These are phyloP conservation scores for Phyllotreta striolata DNA, from an alignment of 2,888 invertebrate species.

Conservation along the genomic window DNA sequence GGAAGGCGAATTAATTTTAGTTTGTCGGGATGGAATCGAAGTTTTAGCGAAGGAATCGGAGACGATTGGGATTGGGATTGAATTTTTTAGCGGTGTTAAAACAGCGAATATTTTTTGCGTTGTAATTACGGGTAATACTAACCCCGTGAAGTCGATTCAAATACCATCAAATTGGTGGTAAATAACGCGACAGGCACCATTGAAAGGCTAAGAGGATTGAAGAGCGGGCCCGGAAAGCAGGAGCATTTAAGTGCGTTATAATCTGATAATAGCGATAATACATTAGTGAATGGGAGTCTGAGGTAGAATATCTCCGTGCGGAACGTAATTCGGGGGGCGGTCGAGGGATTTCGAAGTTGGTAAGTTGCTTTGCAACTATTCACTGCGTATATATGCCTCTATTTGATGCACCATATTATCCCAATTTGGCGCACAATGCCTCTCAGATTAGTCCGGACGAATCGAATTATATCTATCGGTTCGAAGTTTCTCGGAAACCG, in stretches of 20 bases:
- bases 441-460: constrained; percentile 36
- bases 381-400: constrained; percentile 36
- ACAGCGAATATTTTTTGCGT: too few species aligned
- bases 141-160: constrained; percentile 17
- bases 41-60: too few species aligned
- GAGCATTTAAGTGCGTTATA: constrained; percentile 60
- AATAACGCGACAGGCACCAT: constrained; percentile 34
- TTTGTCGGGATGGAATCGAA: too few species aligned
- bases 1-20: too few species aligned
- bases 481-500: constrained; percentile 18
- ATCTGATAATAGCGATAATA: constrained; percentile 57
- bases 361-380: constrained; percentile 44
- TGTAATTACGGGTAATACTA: too few species aligned
- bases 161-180: not conserved
- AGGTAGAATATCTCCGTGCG: constrained; percentile 36
- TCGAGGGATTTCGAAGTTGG: constrained; percentile 45
- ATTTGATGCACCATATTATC: constrained; percentile 43
- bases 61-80: too few species aligned
- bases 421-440: constrained; percentile 40
- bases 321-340: constrained; percentile 43
- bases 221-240: constrained; percentile 53
- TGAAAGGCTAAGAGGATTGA: constrained; percentile 56
- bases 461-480: constrained; percentile 27
- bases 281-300: constrained; percentile 55
- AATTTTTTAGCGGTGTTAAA: too few species aligned